Evolutionary conservation across 2,888 invertebrate genomes (phyloP).

Genomic region (Xestia c-nigrum): DNA sequence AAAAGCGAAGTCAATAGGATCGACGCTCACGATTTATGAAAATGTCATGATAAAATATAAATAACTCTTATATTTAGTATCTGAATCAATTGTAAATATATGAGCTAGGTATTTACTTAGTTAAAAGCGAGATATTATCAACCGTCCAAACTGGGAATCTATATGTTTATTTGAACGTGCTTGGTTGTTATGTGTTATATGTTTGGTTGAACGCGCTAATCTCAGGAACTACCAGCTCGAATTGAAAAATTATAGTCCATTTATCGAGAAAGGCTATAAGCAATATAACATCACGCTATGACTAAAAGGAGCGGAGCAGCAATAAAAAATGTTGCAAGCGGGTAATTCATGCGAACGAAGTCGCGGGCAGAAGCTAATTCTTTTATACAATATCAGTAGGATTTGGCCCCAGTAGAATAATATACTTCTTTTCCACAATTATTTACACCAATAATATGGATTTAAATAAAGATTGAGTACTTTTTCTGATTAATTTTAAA

Average conservation of each 20-base stretch:
- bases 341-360: no score
- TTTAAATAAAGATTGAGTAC: neutral
- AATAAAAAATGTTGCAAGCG: no score
- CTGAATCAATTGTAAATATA: neutral
- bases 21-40: neutral
- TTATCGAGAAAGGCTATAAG: no score
- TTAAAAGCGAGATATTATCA: neutral
- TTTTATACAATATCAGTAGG: neutral
- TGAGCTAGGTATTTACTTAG: neutral
- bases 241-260: no score
- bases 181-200: no score
- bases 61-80: no score
- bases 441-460: neutral
- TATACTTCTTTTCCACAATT: neutral
- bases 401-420: neutral
- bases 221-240: no score
- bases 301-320: no score
- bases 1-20: slow-evolving; percentile 3
- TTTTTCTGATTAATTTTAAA: neutral
- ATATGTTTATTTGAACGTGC: no score
- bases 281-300: no score
- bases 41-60: neutral
- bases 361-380: no score
- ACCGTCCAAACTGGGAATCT: neutral
- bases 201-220: no score